These are phyloP conservation scores for Seira ritae DNA, from an alignment of 2,888 invertebrate genomes.

Conservation along the genomic window DNA sequence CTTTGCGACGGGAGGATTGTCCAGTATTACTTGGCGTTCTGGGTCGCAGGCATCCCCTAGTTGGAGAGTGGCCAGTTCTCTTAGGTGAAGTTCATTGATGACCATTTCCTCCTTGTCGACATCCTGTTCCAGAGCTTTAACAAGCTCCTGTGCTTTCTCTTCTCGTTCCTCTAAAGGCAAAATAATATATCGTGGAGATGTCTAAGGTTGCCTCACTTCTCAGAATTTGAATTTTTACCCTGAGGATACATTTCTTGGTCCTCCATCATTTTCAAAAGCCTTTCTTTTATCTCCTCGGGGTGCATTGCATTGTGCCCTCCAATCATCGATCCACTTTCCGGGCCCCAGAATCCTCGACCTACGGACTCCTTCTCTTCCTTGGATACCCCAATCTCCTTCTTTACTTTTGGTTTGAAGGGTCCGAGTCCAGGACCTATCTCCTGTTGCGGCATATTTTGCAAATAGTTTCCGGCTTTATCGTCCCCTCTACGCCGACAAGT, in stretches of 20 bases:
- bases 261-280: constrained; percentile 47
- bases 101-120: constrained; percentile 57
- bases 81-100: constrained; percentile 36
- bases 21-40: constrained; percentile 38
- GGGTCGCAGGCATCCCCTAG: constrained; percentile 33
- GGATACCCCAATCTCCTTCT: background rate
- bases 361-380: background rate
- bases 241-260: constrained; percentile 37
- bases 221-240: constrained; percentile 22
- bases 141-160: constrained; percentile 40
- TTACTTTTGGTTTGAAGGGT: background rate
- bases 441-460: background rate
- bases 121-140: constrained; percentile 38
- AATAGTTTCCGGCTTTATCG: background rate
- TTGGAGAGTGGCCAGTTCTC: constrained; percentile 29
- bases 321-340: constrained; percentile 9
- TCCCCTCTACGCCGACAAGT: constrained; percentile 17
- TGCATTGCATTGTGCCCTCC: constrained; percentile 41
- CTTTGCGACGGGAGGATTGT: constrained; percentile 52
- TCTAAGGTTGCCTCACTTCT: background rate
- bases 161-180: constrained; percentile 28
- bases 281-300: constrained; percentile 43
- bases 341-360: constrained; percentile 1
- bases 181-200: no score
- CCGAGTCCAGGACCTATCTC: background rate